Percentiles rank a stretch among this genome's conserved stretches.
phyloP scores from a whole-genome alignment of 2,888 invertebrate species.

The Eucera pruinosa region DNA sequence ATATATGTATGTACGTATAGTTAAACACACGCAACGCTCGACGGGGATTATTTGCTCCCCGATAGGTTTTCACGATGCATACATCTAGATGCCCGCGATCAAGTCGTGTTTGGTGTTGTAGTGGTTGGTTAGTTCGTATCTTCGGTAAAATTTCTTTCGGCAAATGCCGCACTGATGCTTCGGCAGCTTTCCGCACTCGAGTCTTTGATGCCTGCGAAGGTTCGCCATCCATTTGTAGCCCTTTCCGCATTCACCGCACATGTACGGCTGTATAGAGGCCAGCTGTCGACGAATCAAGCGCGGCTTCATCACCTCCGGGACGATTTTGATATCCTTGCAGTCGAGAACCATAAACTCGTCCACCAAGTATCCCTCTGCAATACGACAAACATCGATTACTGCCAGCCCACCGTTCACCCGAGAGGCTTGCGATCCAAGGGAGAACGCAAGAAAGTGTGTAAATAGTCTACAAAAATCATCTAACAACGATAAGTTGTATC shows the following conservation, averaged over 20 bases:
- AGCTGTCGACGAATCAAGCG: slow-evolving; percentile 31
- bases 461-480: too few species aligned
- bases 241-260: slow-evolving; percentile 83
- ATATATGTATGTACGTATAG: too few species aligned
- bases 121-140: slow-evolving; percentile 85
- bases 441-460: too few species aligned
- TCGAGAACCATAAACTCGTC: slow-evolving; percentile 11
- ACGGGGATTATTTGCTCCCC: too few species aligned
- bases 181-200: slow-evolving; percentile 83
- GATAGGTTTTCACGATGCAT: too few species aligned
- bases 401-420: too few species aligned
- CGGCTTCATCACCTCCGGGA: background rate
- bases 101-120: slow-evolving; percentile 82
- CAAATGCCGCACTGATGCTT: slow-evolving; percentile 80
- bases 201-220: slow-evolving; percentile 80
- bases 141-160: slow-evolving; percentile 83
- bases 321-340: background rate
- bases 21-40: too few species aligned
- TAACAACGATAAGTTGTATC: too few species aligned
- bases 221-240: slow-evolving; percentile 83
- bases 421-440: too few species aligned
- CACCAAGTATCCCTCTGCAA: slow-evolving; percentile 48
- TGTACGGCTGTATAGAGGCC: slow-evolving; percentile 73
- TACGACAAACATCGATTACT: slow-evolving; percentile 20
- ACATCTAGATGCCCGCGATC: too few species aligned